These are phyloP conservation scores for Drosophila paramelanica DNA, from an alignment of 2,888 invertebrate genomes.

Conservation along the genomic window DNA sequence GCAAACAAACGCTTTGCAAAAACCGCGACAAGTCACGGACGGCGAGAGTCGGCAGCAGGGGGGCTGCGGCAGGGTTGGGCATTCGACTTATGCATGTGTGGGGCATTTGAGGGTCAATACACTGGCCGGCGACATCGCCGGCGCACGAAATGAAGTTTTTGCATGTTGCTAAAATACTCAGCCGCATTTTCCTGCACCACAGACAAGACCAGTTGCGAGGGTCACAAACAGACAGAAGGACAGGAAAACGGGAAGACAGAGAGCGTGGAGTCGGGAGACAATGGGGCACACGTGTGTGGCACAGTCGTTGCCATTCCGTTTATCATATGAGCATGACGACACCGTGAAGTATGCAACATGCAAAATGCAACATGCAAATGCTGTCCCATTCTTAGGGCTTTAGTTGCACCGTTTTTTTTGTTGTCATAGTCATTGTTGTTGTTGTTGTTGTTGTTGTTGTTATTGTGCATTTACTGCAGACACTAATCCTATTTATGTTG, in stretches of 20 bases:
- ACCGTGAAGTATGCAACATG: conserved; percentile 77
- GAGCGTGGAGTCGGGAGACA: conserved; percentile 17
- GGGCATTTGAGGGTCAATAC: conserved; percentile 68
- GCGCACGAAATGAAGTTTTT: conserved; percentile 75
- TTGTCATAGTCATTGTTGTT: conserved; percentile 24
- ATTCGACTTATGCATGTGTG: conserved; percentile 49
- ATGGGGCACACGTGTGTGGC: conserved; percentile 58
- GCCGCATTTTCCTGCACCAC: conserved; percentile 68
- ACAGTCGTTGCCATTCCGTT: conserved; percentile 66
- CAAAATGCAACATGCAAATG: conserved; percentile 63
- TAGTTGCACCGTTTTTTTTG: conserved; percentile 43
- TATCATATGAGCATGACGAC: conserved; percentile 69
- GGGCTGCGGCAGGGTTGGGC: conserved; percentile 13
- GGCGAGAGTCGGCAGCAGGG: neutral
- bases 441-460: conserved; percentile 34
- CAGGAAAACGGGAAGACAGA: neutral
- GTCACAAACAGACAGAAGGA: conserved; percentile 36
- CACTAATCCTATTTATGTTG: conserved; percentile 81
- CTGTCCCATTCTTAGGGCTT: conserved; percentile 18
- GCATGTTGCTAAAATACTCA: conserved; percentile 72
- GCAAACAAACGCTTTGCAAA: conserved; percentile 77
- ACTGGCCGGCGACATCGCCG: conserved; percentile 66
- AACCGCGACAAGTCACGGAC: conserved; percentile 66
- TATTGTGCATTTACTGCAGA: conserved; percentile 70
- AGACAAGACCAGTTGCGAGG: conserved; percentile 45